Conservation (phyloP, 2,888 invertebrate genomes). For the Stenolophus ochropezus region DNA sequence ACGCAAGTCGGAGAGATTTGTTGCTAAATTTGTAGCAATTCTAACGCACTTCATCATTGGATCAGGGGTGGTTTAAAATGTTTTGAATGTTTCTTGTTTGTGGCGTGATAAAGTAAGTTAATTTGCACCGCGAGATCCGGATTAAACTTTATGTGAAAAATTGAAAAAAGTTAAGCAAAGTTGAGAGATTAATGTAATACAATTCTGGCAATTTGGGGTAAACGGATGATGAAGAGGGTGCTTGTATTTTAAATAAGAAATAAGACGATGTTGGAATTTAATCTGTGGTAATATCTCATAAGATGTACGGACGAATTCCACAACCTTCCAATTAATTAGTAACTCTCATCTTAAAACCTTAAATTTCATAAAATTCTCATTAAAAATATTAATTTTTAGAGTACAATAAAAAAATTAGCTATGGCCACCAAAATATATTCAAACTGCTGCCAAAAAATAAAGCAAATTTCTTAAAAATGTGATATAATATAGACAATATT, state of each 20-base stretch:
- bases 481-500: too few species aligned
- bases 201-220: not conserved
- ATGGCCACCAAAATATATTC: too few species aligned
- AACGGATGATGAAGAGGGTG: not conserved
- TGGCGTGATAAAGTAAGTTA: slow-evolving; percentile 14
- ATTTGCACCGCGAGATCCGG: not conserved
- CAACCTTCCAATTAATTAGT: not conserved
- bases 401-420: too few species aligned
- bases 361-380: not conserved
- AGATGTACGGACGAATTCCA: not conserved
- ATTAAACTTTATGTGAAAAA: slow-evolving; percentile 9
- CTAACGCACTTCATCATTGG: slow-evolving; percentile 12
- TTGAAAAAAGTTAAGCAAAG: slow-evolving; percentile 19
- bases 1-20: slow-evolving; percentile 7
- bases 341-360: not conserved
- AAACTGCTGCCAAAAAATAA: too few species aligned
- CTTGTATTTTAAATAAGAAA: not conserved
- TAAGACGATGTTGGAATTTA: not conserved
- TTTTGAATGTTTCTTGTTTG: slow-evolving; percentile 12
- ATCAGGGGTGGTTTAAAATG: not conserved
- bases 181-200: slow-evolving; percentile 8
- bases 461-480: too few species aligned
- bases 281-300: not conserved
- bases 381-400: too few species aligned
- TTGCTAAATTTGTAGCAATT: slow-evolving; percentile 32